Evolutionary conservation across 1,140 invertebrate species (phyloP).

Genomic region (Yoshiicerus persimilis): DNA sequence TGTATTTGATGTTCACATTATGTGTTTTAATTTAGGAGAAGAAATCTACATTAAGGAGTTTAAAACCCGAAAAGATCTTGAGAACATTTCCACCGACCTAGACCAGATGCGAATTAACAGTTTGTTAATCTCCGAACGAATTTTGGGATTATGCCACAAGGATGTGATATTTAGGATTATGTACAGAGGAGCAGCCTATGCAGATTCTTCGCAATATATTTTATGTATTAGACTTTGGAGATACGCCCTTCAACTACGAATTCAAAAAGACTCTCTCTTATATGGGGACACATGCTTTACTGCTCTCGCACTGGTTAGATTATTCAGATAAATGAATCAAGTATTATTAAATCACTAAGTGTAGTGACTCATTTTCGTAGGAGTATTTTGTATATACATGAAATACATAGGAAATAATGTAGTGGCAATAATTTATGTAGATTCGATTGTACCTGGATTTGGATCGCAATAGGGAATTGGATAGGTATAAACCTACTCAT

Average conservation of each 20-base stretch:
- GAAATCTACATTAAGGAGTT: slow-evolving; percentile 63
- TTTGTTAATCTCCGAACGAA: slow-evolving; percentile 76
- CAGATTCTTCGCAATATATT: slow-evolving; percentile 79
- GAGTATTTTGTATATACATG: neutral
- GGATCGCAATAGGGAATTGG: slow-evolving; percentile 41
- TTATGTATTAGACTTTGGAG: slow-evolving; percentile 82
- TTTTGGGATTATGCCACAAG: slow-evolving; percentile 77
- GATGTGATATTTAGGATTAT: slow-evolving; percentile 71
- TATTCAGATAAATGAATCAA: neutral
- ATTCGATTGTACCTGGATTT: slow-evolving; percentile 48
- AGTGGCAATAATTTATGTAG: neutral
- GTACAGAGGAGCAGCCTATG: slow-evolving; percentile 77
- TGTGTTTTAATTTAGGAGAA: neutral
- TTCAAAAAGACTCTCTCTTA: slow-evolving; percentile 73
- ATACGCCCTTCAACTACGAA: slow-evolving; percentile 73
- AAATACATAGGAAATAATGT: no score
- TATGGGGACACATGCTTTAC: slow-evolving; percentile 77
- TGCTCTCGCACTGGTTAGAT: slow-evolving; percentile 70
- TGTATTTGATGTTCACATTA: no score
- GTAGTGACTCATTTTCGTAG: neutral
- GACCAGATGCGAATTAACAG: slow-evolving; percentile 81
- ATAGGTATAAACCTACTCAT: slow-evolving; percentile 28
- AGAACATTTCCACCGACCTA: slow-evolving; percentile 69
- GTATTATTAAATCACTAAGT: neutral
- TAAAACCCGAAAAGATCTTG: slow-evolving; percentile 67